Conservation (phyloP, 2,888 invertebrate genomes). For the Yponomeuta plumbellus region DNA sequence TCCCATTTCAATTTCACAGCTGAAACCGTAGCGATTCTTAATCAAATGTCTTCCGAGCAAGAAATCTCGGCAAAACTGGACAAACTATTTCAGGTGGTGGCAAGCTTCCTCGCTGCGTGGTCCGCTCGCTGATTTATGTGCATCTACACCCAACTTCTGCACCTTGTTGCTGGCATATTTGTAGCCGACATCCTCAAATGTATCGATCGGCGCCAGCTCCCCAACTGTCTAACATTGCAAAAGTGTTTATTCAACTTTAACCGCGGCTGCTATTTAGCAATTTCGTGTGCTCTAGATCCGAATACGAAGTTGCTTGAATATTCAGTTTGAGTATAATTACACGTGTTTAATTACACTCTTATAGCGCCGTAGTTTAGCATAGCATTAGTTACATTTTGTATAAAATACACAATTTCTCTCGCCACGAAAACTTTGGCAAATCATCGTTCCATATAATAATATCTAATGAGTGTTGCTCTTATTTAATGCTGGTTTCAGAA, state of each 20-base stretch:
- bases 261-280: slow-evolving; percentile 7
- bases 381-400: too few relatives aligned
- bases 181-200: slow-evolving; percentile 64
- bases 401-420: too few relatives aligned
- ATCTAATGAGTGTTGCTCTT: too few relatives aligned
- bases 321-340: not conserved
- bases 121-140: slow-evolving; percentile 56
- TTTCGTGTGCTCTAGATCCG: not conserved
- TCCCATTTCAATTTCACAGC: slow-evolving; percentile 25
- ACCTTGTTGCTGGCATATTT: slow-evolving; percentile 68
- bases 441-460: not conserved
- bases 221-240: slow-evolving; percentile 9
- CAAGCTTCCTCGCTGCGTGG: not conserved
- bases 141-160: slow-evolving; percentile 65
- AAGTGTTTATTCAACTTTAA: slow-evolving; percentile 16
- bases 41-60: slow-evolving; percentile 66
- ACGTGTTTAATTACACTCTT: too few relatives aligned
- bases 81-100: not conserved
- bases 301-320: not conserved
- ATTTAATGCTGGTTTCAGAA: too few relatives aligned
- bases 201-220: slow-evolving; percentile 26
- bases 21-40: slow-evolving; percentile 31
- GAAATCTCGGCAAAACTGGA: slow-evolving; percentile 1
- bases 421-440: not conserved
- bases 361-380: too few relatives aligned